Percentiles rank a stretch among this genome's conserved stretches.
These are phyloP conservation scores for Nephrotoma flavescens DNA, from an alignment of 2,888 invertebrate species.

Conservation along the genomic window DNA sequence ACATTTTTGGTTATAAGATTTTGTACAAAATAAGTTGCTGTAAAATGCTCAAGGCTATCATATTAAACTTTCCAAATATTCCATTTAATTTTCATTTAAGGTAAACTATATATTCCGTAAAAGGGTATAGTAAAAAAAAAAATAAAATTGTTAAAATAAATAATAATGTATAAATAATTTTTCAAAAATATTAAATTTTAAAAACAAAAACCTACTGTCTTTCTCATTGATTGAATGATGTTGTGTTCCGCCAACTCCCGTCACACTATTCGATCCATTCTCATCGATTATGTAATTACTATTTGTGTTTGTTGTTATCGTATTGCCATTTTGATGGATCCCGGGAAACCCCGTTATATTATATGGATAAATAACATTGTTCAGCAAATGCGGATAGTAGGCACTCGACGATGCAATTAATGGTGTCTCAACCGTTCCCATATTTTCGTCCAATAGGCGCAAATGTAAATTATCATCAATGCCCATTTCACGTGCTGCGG, in stretches of 20 bases:
- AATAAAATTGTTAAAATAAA: background rate
- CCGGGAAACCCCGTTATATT: constrained; percentile 33
- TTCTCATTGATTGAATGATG: background rate
- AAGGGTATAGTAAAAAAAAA: background rate
- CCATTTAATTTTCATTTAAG: background rate
- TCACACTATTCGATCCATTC: background rate
- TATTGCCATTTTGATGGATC: background rate
- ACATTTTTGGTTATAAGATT: too few relatives aligned
- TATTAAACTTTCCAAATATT: background rate
- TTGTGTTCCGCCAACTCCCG: background rate
- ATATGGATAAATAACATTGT: constrained; percentile 30
- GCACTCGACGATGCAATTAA: constrained; percentile 26
- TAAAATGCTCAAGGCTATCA: too few relatives aligned
- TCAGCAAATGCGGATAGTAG: constrained; percentile 26
- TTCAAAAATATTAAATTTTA: background rate
- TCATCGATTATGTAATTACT: background rate
- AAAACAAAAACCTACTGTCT: constrained; percentile 1
- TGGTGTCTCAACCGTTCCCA: constrained; percentile 33
- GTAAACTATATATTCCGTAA: too few relatives aligned
- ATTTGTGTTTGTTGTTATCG: background rate
- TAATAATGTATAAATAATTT: background rate
- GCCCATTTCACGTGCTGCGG: constrained; percentile 33
- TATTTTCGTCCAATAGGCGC: constrained; percentile 32
- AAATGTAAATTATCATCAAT: constrained; percentile 34
- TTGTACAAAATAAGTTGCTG: too few relatives aligned